These are phyloP conservation scores for Ceratina australensis DNA, from an alignment of 1,140 invertebrate genomes.

Conservation along the genomic window DNA sequence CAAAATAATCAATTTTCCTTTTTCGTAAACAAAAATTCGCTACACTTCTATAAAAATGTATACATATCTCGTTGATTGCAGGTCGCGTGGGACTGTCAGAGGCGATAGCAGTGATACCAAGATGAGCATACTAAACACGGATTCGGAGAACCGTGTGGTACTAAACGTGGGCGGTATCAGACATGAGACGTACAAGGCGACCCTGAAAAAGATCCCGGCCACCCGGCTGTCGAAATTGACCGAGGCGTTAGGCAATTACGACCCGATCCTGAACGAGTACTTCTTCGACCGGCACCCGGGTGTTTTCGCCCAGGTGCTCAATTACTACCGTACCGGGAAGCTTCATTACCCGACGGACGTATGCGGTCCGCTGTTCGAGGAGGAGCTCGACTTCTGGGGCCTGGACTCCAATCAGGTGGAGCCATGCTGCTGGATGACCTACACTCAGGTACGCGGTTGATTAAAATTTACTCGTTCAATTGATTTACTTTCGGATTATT, in stretches of 20 bases:
- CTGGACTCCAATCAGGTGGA: conserved; percentile 97
- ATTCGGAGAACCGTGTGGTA: conserved; percentile 91
- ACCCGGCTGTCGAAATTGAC: conserved; percentile 93
- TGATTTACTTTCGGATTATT: conserved; percentile 1
- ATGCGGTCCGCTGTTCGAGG: conserved; percentile 98
- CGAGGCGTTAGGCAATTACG: conserved; percentile 95
- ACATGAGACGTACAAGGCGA: conserved; percentile 97
- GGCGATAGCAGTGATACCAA: conserved; percentile 77
- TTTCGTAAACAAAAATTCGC: too few species aligned
- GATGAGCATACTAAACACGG: conserved; percentile 77
- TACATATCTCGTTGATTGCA: conserved; percentile 48
- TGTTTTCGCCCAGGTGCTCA: conserved; percentile 96
- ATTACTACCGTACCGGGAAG: conserved; percentile 97
- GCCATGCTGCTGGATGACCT: conserved; percentile 99
- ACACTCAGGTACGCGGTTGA: conserved; percentile 89
- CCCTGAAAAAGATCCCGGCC: conserved; percentile 96
- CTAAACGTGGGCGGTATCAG: conserved; percentile 99
- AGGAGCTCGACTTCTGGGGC: conserved; percentile 98
- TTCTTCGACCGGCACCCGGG: conserved; percentile 99
- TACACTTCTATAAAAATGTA: too few species aligned
- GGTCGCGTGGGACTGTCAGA: conserved; percentile 70
- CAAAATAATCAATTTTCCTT: too few species aligned
- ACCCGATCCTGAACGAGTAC: conserved; percentile 98
- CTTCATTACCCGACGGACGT: conserved; percentile 99
- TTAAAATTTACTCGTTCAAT: not conserved